A percentile compares a stretch with the other conserved stretches of the same genome.
phyloP scores from a whole-genome alignment of 2,797 vertebrate genomes.

The Molossus alvarezi region DNA sequence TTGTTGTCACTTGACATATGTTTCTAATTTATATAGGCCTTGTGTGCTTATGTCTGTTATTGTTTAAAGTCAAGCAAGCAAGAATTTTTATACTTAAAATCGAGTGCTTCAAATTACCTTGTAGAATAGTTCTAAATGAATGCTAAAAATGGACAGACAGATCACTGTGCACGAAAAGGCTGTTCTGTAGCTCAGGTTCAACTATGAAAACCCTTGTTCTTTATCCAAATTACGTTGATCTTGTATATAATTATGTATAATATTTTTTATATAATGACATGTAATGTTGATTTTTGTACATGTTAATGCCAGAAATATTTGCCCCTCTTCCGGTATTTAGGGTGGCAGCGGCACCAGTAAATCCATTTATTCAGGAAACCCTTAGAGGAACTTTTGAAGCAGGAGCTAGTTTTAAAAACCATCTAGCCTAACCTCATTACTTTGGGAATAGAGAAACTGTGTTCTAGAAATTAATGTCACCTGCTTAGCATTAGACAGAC shows the following conservation, averaged over 20 bases:
- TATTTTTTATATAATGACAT: conserved; percentile 12
- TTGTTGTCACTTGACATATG: conserved; percentile 67
- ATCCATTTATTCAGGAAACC: conserved; percentile 40
- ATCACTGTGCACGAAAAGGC: neutral
- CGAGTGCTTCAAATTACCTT: conserved; percentile 74
- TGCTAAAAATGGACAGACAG: neutral
- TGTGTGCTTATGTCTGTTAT: conserved; percentile 50
- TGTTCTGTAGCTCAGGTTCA: neutral
- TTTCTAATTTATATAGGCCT: conserved; percentile 70
- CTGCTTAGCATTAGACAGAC: neutral
- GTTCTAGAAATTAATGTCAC: conserved; percentile 29
- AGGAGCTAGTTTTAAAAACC: conserved; percentile 44
- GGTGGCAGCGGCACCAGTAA: neutral
- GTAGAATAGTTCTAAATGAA: conserved; percentile 70
- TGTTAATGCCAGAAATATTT: neutral
- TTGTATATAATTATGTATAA: conserved; percentile 26
- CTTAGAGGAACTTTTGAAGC: conserved; percentile 30
- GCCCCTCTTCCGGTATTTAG: neutral
- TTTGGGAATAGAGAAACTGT: neutral
- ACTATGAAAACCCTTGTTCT: neutral
- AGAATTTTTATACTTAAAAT: conserved; percentile 71
- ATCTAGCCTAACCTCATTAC: conserved; percentile 37
- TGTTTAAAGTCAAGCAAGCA: conserved; percentile 75
- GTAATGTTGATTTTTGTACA: neutral
- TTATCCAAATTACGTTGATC: neutral